Evolutionary conservation across 2,113 vertebrate genomes (phyloP).

Genomic region (Ochotona princeps): DNA sequence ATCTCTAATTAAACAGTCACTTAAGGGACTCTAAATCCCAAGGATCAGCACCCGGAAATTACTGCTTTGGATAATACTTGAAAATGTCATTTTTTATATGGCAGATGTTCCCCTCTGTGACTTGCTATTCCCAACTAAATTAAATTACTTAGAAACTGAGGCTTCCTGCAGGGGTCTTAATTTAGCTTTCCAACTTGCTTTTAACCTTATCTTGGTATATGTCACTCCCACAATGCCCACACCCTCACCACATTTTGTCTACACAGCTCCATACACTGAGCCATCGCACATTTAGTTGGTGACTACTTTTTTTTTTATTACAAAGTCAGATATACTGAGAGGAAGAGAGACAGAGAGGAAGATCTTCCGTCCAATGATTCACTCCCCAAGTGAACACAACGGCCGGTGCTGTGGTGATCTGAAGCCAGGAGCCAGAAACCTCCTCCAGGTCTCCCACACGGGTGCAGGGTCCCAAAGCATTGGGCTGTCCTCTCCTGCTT

Average conservation of each 20-base stretch:
- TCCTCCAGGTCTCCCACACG: too few relatives aligned
- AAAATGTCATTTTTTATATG: neutral
- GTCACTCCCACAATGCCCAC: neutral
- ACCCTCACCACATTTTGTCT: neutral
- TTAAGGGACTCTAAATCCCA: slow-evolving; percentile 25
- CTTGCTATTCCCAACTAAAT: neutral
- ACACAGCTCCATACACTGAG: neutral
- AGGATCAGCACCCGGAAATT: neutral
- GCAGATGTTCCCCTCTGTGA: neutral
- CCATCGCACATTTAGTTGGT: neutral
- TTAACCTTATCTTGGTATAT: neutral
- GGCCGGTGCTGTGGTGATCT: too few relatives aligned
- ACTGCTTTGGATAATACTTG: neutral
- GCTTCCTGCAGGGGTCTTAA: neutral
- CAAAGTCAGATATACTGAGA: too few relatives aligned
- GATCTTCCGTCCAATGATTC: too few relatives aligned
- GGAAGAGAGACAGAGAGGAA: too few relatives aligned
- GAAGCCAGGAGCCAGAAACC: too few relatives aligned
- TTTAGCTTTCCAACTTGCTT: neutral
- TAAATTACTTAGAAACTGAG: neutral
- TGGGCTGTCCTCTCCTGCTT: too few relatives aligned
- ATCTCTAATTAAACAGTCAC: slow-evolving; percentile 18
- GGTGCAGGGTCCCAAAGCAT: too few relatives aligned
- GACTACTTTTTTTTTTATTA: too few relatives aligned
- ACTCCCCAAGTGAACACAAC: too few relatives aligned